Evolutionary conservation across 2,797 vertebrate genomes (phyloP).

Genomic region (Leptatherina wallacei): DNA sequence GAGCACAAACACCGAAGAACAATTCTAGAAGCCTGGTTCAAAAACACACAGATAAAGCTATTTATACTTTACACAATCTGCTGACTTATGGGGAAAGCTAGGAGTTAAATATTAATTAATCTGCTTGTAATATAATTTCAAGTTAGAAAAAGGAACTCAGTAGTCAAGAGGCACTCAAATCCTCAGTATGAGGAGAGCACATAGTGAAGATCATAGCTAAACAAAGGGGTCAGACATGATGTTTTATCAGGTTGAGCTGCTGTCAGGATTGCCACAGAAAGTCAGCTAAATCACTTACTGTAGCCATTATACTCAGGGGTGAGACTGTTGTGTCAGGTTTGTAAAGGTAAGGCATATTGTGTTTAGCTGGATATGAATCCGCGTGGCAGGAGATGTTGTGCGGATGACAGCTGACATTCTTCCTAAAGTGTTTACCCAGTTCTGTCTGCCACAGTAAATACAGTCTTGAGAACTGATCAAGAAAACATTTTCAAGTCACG

Average conservation of each 20-base stretch:
- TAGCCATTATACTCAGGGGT: background rate
- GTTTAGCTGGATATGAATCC: background rate
- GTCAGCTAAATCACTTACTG: background rate
- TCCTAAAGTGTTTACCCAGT: background rate
- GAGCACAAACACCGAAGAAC: conserved; percentile 10
- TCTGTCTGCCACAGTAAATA: too few relatives aligned
- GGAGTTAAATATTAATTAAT: conserved; percentile 1
- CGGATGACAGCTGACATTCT: background rate
- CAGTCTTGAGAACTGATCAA: background rate
- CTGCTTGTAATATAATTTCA: background rate
- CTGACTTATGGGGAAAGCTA: conserved; percentile 1
- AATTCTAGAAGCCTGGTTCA: conserved; percentile 10
- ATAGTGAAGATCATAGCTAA: background rate
- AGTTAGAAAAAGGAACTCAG: background rate
- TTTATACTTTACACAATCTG: conserved; percentile 13
- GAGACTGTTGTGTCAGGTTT: background rate
- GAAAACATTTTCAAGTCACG: background rate
- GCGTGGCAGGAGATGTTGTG: too few relatives aligned
- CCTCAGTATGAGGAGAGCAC: background rate
- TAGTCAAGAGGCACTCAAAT: background rate
- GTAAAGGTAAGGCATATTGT: background rate
- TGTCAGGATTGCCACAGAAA: background rate
- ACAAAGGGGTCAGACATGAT: background rate
- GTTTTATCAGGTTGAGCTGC: background rate
- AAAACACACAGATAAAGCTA: conserved; percentile 13